Percentiles rank a stretch among this genome's conserved stretches.
These are phyloP conservation scores for Mormoops blainvillei DNA, from an alignment of 2,113 vertebrate genomes.

Conservation along the genomic window DNA sequence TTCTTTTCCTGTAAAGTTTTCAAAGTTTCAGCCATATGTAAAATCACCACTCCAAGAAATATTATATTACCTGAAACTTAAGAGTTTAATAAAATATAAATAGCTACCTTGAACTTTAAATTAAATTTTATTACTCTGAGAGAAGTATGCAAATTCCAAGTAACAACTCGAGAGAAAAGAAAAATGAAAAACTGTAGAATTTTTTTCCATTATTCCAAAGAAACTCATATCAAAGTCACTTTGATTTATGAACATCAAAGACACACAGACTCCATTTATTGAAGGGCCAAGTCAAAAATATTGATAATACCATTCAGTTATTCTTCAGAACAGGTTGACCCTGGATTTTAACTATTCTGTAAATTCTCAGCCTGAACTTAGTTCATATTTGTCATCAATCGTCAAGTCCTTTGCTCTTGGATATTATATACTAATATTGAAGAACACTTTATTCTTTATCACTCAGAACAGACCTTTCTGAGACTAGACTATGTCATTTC, in stretches of 20 bases:
- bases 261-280: not conserved
- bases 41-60: not conserved
- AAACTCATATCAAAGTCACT: conserved; percentile 66
- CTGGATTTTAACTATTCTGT: not conserved
- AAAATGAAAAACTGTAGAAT: conserved; percentile 36
- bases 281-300: conserved; percentile 19
- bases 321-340: conserved; percentile 21
- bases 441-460: not conserved
- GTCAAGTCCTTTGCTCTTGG: not conserved
- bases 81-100: conserved; percentile 49
- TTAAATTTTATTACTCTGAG: conserved; percentile 46
- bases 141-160: conserved; percentile 61
- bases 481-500: not conserved
- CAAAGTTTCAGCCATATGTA: not conserved
- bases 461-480: not conserved
- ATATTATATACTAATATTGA: not conserved
- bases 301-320: conserved; percentile 10
- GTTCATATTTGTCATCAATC: not conserved
- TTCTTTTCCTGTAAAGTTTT: not conserved
- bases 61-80: conserved; percentile 30
- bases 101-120: conserved; percentile 48
- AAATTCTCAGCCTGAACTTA: not conserved
- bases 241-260: conserved; percentile 71
- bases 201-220: conserved; percentile 59
- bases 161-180: conserved; percentile 62